These are phyloP conservation scores for Lycocerus yunnanus DNA, from an alignment of 2,888 invertebrate species.

Conservation along the genomic window DNA sequence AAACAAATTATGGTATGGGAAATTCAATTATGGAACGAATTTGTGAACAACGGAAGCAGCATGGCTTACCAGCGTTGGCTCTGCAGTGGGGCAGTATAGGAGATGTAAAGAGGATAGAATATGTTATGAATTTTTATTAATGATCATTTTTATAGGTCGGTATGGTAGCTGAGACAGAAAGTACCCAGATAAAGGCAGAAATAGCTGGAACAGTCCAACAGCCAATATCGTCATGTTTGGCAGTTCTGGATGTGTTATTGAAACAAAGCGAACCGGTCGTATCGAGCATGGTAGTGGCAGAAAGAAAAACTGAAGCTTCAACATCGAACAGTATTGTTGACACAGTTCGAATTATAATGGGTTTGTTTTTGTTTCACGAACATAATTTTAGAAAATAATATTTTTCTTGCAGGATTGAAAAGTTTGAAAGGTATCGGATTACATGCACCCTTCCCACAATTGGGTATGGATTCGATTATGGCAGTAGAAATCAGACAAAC, in stretches of 20 bases:
- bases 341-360: constrained; percentile 66
- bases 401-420: constrained; percentile 58
- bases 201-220: constrained; percentile 70
- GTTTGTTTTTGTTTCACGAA: constrained; percentile 13
- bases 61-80: constrained; percentile 34
- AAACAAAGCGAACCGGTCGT: constrained; percentile 70
- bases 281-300: constrained; percentile 85
- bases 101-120: constrained; percentile 52
- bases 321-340: constrained; percentile 72
- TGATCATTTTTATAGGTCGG: constrained; percentile 57
- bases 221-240: constrained; percentile 66
- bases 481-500: constrained; percentile 95
- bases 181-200: constrained; percentile 37
- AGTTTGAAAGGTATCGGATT: constrained; percentile 72
- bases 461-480: constrained; percentile 98
- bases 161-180: constrained; percentile 61
- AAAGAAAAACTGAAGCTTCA: constrained; percentile 60
- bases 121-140: background rate
- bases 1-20: constrained; percentile 87
- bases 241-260: constrained; percentile 71
- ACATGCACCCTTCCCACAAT: constrained; percentile 78
- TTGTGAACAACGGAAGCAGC: constrained; percentile 65
- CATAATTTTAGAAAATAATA: background rate
- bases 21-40: constrained; percentile 89
- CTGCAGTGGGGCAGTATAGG: constrained; percentile 38